Evolutionary conservation across 2,113 vertebrate species (phyloP).

Genomic region (Sterna hirundo): DNA sequence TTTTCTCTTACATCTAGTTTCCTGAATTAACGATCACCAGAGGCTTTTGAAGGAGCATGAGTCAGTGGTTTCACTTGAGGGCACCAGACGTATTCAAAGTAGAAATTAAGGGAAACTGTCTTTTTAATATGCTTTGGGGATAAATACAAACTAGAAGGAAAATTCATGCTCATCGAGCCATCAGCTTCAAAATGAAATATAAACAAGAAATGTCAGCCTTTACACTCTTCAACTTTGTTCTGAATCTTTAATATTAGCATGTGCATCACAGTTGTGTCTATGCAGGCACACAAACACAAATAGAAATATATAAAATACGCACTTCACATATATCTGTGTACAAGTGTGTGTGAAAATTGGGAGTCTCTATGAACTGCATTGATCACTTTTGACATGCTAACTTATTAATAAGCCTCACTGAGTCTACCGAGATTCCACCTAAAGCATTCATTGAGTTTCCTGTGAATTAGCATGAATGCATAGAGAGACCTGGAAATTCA

Average conservation of each 20-base stretch:
- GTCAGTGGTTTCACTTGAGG: conserved; percentile 59
- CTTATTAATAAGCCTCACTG: neutral
- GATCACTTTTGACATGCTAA: neutral
- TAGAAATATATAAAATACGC: neutral
- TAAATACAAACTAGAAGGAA: conserved; percentile 28
- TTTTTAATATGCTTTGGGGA: conserved; percentile 43
- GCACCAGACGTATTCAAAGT: conserved; percentile 25
- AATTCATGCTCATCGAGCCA: neutral
- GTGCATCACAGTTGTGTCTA: neutral
- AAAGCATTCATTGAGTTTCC: neutral
- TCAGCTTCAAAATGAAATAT: conserved; percentile 16
- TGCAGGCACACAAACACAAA: neutral
- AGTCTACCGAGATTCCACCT: neutral
- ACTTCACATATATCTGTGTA: neutral
- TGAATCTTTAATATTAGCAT: neutral
- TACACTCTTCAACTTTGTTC: neutral
- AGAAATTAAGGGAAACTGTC: conserved; percentile 26
- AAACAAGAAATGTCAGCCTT: conserved; percentile 30
- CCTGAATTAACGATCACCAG: conserved; percentile 34
- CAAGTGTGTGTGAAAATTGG: neutral
- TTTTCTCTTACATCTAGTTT: conserved; percentile 20
- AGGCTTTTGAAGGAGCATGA: conserved; percentile 40
- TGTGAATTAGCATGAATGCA: neutral
- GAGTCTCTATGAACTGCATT: neutral
- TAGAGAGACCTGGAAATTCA: neutral